A percentile compares a stretch with the other conserved stretches of the same genome.
Evolutionary conservation across 2,888 invertebrate species (phyloP).

Genomic region (Apotomis betuletana): DNA sequence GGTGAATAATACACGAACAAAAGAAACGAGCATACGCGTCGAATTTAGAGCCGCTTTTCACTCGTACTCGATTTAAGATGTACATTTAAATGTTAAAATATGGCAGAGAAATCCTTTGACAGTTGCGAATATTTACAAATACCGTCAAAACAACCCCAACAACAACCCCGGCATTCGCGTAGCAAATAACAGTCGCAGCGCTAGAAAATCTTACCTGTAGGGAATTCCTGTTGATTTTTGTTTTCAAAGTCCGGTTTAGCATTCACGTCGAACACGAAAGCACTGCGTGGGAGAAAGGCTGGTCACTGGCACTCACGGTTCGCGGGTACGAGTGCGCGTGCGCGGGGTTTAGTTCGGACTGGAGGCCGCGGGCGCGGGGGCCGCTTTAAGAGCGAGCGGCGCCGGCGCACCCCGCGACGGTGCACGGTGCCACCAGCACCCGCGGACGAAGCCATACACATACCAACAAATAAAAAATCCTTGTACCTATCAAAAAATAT

Average conservation of each 20-base stretch:
- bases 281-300: constrained; percentile 82
- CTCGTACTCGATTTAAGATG: constrained; percentile 60
- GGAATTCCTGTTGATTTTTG: constrained; percentile 69
- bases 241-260: constrained; percentile 76
- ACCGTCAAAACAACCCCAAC: constrained; percentile 66
- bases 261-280: constrained; percentile 81
- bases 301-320: constrained; percentile 75
- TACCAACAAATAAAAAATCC: background rate
- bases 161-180: constrained; percentile 44
- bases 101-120: constrained; percentile 42
- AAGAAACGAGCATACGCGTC: constrained; percentile 76
- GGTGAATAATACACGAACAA: constrained; percentile 72
- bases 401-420: constrained; percentile 63
- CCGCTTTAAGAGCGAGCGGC: constrained; percentile 69
- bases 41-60: constrained; percentile 71
- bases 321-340: constrained; percentile 48
- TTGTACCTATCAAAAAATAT: too few species aligned
- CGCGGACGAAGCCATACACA: constrained; percentile 39
- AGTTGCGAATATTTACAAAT: constrained; percentile 71
- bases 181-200: constrained; percentile 43
- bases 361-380: constrained; percentile 81
- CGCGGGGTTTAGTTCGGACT: constrained; percentile 72
- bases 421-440: constrained; percentile 48
- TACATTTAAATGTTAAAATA: constrained; percentile 51
- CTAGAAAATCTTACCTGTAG: constrained; percentile 65